These are phyloP conservation scores for Geococcyx californianus DNA, from an alignment of 2,113 vertebrate genomes.

Conservation along the genomic window DNA sequence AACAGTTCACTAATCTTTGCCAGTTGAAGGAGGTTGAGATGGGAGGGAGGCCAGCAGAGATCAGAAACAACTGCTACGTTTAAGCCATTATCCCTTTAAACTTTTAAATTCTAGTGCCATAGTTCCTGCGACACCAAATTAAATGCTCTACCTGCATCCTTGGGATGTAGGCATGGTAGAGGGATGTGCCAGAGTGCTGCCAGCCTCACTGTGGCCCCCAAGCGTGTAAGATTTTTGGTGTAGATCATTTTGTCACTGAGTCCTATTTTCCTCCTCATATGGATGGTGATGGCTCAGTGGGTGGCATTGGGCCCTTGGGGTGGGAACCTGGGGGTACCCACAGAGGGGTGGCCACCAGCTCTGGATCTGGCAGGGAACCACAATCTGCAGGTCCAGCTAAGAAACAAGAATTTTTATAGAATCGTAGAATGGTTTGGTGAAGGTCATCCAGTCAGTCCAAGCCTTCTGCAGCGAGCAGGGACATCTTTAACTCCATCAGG, in stretches of 20 bases:
- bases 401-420: background rate
- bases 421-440: too few species aligned
- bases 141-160: background rate
- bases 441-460: too few species aligned
- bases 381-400: background rate
- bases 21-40: background rate
- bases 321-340: background rate
- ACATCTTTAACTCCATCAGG: too few species aligned
- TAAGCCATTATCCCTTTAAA: background rate
- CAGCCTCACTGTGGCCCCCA: fast-evolving
- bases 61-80: background rate
- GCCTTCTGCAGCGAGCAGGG: too few species aligned
- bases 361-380: background rate
- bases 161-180: fast-evolving
- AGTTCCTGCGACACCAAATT: background rate
- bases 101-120: background rate
- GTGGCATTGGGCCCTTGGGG: background rate
- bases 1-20: too few species aligned
- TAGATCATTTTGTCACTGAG: fast-evolving
- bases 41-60: background rate
- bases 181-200: fast-evolving
- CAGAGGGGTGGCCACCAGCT: fast-evolving
- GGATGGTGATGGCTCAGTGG: background rate
- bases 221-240: background rate
- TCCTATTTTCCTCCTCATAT: fast-evolving